Conservation (phyloP, 92 coral and sea anemone genomes). For the Porites evermanni region DNA sequence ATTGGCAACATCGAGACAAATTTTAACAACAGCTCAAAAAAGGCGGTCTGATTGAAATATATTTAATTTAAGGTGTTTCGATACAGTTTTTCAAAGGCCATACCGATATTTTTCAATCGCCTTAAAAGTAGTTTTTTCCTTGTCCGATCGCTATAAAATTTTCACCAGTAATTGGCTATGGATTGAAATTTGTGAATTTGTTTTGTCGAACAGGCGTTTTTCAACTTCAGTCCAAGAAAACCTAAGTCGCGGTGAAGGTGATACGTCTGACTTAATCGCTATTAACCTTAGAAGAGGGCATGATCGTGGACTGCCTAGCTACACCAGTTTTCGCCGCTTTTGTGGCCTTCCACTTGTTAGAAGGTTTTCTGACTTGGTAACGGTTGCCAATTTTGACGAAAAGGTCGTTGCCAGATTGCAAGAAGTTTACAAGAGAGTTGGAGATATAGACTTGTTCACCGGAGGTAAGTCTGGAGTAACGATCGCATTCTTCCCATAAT, state of each 20-base stretch:
- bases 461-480: constrained; percentile 1
- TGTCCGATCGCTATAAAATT: no score
- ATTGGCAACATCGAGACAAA: no score
- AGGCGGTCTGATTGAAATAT: no score
- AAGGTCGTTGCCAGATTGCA: background rate
- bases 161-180: no score
- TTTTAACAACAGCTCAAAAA: no score
- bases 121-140: no score
- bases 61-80: no score
- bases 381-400: background rate
- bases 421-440: background rate
- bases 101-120: no score
- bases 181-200: no score
- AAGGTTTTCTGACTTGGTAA: background rate
- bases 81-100: no score
- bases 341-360: background rate
- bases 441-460: constrained; percentile 7
- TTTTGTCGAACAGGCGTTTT: background rate
- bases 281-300: constrained; percentile 22
- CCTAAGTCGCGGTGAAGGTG: constrained; percentile 25
- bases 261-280: background rate
- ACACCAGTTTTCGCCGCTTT: background rate
- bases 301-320: constrained; percentile 19
- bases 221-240: constrained; percentile 19
- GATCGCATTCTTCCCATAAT: no score